These are phyloP conservation scores for Diplolepis rosae DNA, from an alignment of 2,888 invertebrate genomes.

Conservation along the genomic window DNA sequence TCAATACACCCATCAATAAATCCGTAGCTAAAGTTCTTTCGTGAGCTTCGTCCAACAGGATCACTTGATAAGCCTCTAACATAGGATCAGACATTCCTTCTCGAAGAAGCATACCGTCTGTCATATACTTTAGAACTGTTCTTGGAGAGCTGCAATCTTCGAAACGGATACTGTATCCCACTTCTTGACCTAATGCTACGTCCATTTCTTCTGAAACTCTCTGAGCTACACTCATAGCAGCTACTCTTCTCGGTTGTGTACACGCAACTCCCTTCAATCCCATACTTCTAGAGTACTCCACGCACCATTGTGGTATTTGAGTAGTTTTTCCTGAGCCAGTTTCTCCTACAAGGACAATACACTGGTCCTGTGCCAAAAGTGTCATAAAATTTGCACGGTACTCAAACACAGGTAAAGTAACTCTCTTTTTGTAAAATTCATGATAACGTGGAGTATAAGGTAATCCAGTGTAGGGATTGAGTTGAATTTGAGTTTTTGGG, in stretches of 20 bases:
- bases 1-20: constrained; percentile 98
- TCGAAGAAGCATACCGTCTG: constrained; percentile 99
- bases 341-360: constrained; percentile 97
- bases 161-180: constrained; percentile 98
- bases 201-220: constrained; percentile 99
- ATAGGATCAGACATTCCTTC: constrained; percentile 99
- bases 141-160: constrained; percentile 97
- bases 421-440: constrained; percentile 90
- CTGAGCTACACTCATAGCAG: constrained; percentile 99
- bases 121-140: constrained; percentile 98
- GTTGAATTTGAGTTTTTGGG: constrained; percentile 73
- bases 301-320: constrained; percentile 98
- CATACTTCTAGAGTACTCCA: constrained; percentile 81
- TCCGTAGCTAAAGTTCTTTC: constrained; percentile 99
- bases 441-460: constrained; percentile 93
- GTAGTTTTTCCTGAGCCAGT: constrained; percentile 99
- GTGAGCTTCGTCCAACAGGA: constrained; percentile 98
- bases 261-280: constrained; percentile 92
- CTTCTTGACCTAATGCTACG: constrained; percentile 91
- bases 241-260: constrained; percentile 94
- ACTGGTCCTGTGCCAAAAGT: constrained; percentile 92
- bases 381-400: constrained; percentile 97
- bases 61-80: constrained; percentile 95
- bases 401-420: constrained; percentile 97
- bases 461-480: constrained; percentile 87